These are phyloP conservation scores for Nephrotoma flavescens DNA, from an alignment of 2,888 invertebrate species.

Conservation along the genomic window DNA sequence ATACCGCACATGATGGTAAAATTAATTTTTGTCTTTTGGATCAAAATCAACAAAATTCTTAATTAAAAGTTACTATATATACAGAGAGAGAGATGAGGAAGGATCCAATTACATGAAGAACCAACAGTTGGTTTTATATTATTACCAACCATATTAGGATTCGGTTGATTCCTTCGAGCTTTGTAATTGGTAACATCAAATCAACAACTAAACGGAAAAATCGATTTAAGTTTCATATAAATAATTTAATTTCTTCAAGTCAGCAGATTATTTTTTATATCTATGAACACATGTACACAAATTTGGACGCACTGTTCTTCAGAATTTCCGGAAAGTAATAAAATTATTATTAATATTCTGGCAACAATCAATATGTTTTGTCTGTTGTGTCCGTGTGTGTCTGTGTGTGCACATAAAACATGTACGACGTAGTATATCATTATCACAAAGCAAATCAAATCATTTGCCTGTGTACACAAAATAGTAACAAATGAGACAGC, in stretches of 20 bases:
- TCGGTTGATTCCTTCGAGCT: too few species aligned
- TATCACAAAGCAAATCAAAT: neutral
- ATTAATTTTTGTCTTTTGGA: neutral
- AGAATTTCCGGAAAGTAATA: neutral
- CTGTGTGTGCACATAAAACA: neutral
- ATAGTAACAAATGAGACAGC: neutral
- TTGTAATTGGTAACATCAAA: too few species aligned
- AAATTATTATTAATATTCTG: neutral
- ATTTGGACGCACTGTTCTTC: neutral
- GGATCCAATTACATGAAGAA: neutral
- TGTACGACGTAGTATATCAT: neutral
- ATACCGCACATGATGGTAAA: neutral
- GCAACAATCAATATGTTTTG: neutral
- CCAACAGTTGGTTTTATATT: neutral
- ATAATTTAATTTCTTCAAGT: too few species aligned
- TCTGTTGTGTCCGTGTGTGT: too few species aligned
- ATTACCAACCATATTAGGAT: too few species aligned
- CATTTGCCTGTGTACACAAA: neutral
- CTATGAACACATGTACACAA: neutral
- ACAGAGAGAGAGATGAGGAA: neutral
- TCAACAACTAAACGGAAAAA: too few species aligned
- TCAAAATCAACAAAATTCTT: neutral
- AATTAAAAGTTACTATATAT: neutral
- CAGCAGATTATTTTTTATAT: too few species aligned
- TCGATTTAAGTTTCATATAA: too few species aligned